Evolutionary conservation across 2,888 invertebrate species (phyloP).

Genomic region (Drosophila seclusa): DNA sequence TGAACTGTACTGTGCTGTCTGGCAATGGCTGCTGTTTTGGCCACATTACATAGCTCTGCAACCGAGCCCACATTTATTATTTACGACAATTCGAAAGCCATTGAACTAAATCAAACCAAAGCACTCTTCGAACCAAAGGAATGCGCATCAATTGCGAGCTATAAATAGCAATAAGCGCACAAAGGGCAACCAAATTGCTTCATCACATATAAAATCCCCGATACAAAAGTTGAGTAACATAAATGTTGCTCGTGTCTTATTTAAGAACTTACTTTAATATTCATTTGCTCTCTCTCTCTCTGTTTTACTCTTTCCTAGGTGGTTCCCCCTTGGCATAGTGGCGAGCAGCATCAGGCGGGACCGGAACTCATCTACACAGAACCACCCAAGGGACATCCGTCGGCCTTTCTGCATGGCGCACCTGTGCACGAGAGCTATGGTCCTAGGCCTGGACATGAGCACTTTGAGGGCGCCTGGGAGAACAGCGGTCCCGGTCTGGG

Average conservation of each 20-base stretch:
- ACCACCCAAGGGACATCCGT: conserved; percentile 83
- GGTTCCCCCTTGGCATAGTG: conserved; percentile 82
- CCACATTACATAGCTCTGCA: conserved; percentile 14
- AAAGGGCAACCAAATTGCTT: conserved; percentile 28
- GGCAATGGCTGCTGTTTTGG: conserved; percentile 8
- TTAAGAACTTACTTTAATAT: conserved; percentile 25
- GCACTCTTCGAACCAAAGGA: conserved; percentile 37
- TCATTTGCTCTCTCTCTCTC: background rate
- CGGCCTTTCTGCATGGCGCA: conserved; percentile 82
- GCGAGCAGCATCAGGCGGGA: conserved; percentile 72
- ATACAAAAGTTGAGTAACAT: conserved; percentile 9
- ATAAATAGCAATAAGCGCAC: conserved; percentile 59
- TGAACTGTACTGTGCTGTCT: conserved; percentile 16
- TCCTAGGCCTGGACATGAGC: conserved; percentile 83
- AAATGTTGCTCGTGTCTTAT: conserved; percentile 20
- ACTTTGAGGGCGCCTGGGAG: conserved; percentile 87
- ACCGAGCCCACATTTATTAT: conserved; percentile 42
- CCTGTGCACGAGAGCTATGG: conserved; percentile 81
- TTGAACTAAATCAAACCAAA: conserved; percentile 47
- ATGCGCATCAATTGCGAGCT: conserved; percentile 45
- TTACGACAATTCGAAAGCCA: conserved; percentile 74
- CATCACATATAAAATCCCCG: conserved; percentile 22
- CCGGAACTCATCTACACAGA: conserved; percentile 84
- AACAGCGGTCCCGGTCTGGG: conserved; percentile 88
- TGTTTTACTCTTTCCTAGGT: conserved; percentile 59